Percentiles rank a stretch among this genome's conserved stretches.
phyloP scores from a whole-genome alignment of 2,888 invertebrate species.

The Sylvicola cinctus region DNA sequence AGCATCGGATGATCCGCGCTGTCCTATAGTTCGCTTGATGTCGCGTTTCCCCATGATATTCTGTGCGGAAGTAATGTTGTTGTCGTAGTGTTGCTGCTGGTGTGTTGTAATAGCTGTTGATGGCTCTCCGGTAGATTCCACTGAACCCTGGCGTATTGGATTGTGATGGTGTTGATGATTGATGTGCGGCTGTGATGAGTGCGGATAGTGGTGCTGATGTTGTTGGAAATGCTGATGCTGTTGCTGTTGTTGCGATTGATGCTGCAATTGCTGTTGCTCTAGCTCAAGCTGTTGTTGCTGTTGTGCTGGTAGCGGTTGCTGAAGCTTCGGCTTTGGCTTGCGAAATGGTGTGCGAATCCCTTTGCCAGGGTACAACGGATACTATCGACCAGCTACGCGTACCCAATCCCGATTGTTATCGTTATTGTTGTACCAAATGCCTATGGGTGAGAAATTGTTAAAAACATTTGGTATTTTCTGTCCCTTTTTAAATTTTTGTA shows the following conservation, averaged over 20 bases:
- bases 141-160: background rate
- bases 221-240: slow-evolving; percentile 9
- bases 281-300: slow-evolving; percentile 6
- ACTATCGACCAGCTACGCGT: slow-evolving; percentile 27
- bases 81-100: slow-evolving; percentile 2
- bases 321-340: slow-evolving; percentile 17
- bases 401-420: slow-evolving; percentile 26
- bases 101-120: slow-evolving; percentile 2
- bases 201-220: slow-evolving; percentile 8
- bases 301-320: slow-evolving; percentile 3
- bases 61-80: slow-evolving; percentile 2
- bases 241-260: background rate
- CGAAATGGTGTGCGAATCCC: slow-evolving; percentile 25
- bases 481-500: too few species aligned
- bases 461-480: too few species aligned
- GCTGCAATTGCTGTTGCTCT: slow-evolving; percentile 6
- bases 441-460: too few species aligned
- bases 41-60: slow-evolving; percentile 22
- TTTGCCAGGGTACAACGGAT: slow-evolving; percentile 27
- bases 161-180: slow-evolving; percentile 1
- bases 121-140: background rate
- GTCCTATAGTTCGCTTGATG: slow-evolving; percentile 21
- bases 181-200: slow-evolving; percentile 1
- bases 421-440: slow-evolving; percentile 26
- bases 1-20: slow-evolving; percentile 10